Percentiles rank a stretch among this genome's conserved stretches.
Conservation (phyloP, 2,888 invertebrate genomes). For the Andrena bucephala region DNA sequence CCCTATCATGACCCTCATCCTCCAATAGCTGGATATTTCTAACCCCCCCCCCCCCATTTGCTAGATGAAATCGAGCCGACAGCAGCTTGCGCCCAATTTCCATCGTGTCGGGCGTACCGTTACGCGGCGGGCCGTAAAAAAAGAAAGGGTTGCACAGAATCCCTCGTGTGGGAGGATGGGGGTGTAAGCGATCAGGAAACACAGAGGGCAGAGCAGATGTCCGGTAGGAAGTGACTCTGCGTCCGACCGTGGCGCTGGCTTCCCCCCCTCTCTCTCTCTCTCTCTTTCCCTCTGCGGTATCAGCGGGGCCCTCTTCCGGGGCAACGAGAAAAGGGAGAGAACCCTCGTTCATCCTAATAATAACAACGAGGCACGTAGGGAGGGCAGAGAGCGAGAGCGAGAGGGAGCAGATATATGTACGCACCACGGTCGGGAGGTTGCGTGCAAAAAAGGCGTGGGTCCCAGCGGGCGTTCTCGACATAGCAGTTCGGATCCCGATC, state of each 20-base stretch:
- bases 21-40: background rate
- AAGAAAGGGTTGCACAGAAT: slow-evolving; percentile 52
- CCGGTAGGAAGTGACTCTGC: slow-evolving; percentile 73
- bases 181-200: slow-evolving; percentile 33
- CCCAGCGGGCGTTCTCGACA: slow-evolving; percentile 80
- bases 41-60: background rate
- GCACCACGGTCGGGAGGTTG: slow-evolving; percentile 68
- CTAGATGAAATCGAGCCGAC: background rate
- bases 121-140: background rate
- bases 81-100: background rate
- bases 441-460: slow-evolving; percentile 80
- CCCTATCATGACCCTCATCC: background rate
- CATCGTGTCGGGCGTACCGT: background rate
- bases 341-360: slow-evolving; percentile 70
- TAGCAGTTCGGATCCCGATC: slow-evolving; percentile 79
- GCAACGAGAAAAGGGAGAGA: slow-evolving; percentile 32
- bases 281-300: slow-evolving; percentile 56
- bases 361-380: slow-evolving; percentile 61
- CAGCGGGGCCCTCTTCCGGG: slow-evolving; percentile 66
- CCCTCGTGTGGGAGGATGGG: background rate
- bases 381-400: background rate
- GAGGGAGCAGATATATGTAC: slow-evolving; percentile 57
- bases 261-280: slow-evolving; percentile 7
- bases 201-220: slow-evolving; percentile 66
- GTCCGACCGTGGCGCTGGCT: slow-evolving; percentile 33